Base-by-base conservation (phyloP, 2,113 vertebrate species). In the Bubo scandiacus region DNA sequence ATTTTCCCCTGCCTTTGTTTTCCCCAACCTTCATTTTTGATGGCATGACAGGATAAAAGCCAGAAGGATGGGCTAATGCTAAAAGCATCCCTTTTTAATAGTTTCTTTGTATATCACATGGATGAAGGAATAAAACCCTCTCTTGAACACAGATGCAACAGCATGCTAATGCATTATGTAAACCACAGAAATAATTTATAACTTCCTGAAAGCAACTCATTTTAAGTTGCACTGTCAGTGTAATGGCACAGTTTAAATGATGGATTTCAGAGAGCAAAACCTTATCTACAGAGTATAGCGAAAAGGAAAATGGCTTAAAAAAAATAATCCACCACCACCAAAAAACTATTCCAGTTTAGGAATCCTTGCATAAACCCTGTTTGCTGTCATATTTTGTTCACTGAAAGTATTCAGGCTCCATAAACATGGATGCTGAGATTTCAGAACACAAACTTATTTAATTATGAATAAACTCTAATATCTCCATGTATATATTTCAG, bases 171-270 rank as follows among this genome's bases (percentile, higher is more conserved):
- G 62, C 45, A 95, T 96, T 81, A 94, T 85, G 65, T 30, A 96
- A 86, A 90, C 36, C 40, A 77, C 29, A 80, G 58, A 96, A 97
- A 92, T 95, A 90, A 93, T 95, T 86, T 90, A 95, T 87, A 70
- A 68, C 78, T 96, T 94, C 52, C 72, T 81, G 72, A 90, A 62
- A 86, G 57, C 26, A 81, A 47, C 19, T 77, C 2, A 10, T 62
- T 95, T 91, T n/a, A 66, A 61, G 34, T 71, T 73, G 40, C 15
- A 54, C 45, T 80, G 40, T 19, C 38, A 70, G 40, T 21, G 10
- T 45, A 87, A 54, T 21, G 42, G 70, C 58, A 82, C 21, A 66
- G 21, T 52, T 91, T 77, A 66, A 68, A 91, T 85, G 54, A 77
- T 7, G 4, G 17, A 61, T 81, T 92, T 91, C 78, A 92, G 49